phyloP scores from a whole-genome alignment of 2,888 invertebrate genomes.

The Petrophora chlorosata region DNA sequence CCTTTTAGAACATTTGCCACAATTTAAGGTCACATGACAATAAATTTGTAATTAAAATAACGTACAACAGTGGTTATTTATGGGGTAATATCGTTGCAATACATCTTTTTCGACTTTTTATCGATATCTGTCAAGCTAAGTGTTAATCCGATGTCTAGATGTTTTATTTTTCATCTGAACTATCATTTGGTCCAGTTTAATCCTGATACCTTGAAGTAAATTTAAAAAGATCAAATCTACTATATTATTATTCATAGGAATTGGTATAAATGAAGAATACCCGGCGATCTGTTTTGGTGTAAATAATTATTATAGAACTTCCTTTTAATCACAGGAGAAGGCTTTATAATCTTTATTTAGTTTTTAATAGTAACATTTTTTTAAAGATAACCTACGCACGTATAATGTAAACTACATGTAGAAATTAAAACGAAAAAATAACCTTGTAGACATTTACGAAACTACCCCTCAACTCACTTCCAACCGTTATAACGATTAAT shows the following conservation, averaged over 20 bases:
- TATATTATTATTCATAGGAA: no score
- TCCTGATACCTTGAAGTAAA: not conserved
- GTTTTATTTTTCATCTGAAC: constrained; percentile 25
- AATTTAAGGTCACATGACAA: constrained; percentile 43
- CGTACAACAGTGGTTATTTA: constrained; percentile 32
- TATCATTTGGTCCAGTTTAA: constrained; percentile 14
- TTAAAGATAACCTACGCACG: no score
- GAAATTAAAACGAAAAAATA: not conserved
- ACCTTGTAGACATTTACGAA: constrained; percentile 4
- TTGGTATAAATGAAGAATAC: no score
- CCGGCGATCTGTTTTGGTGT: no score
- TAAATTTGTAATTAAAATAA: constrained; percentile 57
- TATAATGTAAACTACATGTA: no score
- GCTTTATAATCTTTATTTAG: no score
- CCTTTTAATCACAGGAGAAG: no score
- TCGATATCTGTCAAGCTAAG: constrained; percentile 31
- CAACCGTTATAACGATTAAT: constrained; percentile 30
- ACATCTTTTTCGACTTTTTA: constrained; percentile 19
- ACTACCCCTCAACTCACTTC: constrained; percentile 3
- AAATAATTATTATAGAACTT: no score
- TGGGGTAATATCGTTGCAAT: constrained; percentile 6
- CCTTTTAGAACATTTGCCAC: constrained; percentile 39
- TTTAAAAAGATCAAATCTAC: not conserved
- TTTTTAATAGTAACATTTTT: no score
- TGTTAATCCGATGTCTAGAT: constrained; percentile 22